These are phyloP conservation scores for Botrylloides violaceus DNA, from an alignment of 23 tunicate genomes.

Conservation along the genomic window DNA sequence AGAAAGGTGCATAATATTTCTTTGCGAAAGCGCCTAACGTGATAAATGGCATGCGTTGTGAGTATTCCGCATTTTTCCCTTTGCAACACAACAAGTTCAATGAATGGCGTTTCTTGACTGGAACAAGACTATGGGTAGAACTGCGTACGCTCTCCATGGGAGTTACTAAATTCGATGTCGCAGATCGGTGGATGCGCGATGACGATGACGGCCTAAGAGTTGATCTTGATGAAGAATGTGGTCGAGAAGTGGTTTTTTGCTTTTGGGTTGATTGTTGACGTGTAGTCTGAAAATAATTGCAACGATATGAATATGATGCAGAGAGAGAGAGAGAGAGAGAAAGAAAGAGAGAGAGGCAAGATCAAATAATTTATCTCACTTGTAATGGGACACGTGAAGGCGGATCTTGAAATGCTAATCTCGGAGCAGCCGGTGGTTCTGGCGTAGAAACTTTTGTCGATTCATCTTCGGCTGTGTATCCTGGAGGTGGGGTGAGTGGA, in stretches of 20 bases:
- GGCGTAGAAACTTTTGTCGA: background rate
- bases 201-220: background rate
- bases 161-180: slow-evolving; percentile 15
- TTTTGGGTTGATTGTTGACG: no score
- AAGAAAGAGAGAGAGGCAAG: no score
- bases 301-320: no score
- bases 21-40: slow-evolving; percentile 55
- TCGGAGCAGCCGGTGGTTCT: background rate
- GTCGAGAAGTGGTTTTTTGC: background rate
- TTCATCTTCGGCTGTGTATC: slow-evolving; percentile 6
- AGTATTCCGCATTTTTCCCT: slow-evolving; percentile 7
- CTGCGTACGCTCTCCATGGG: slow-evolving; percentile 92
- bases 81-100: slow-evolving; percentile 6
- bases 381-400: no score
- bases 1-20: slow-evolving; percentile 79
- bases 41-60: slow-evolving; percentile 31
- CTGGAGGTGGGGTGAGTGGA: slow-evolving; percentile 21
- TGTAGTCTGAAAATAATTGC: no score
- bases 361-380: no score
- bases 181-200: background rate
- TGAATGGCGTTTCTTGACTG: slow-evolving; percentile 16
- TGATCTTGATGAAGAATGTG: background rate
- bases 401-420: slow-evolving; percentile 5
- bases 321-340: no score
- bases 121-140: slow-evolving; percentile 79